Evolutionary conservation across 1,140 invertebrate genomes (phyloP), one percentile per base, ranked within the genome.

Genomic region (Drosophila hydei): DNA sequence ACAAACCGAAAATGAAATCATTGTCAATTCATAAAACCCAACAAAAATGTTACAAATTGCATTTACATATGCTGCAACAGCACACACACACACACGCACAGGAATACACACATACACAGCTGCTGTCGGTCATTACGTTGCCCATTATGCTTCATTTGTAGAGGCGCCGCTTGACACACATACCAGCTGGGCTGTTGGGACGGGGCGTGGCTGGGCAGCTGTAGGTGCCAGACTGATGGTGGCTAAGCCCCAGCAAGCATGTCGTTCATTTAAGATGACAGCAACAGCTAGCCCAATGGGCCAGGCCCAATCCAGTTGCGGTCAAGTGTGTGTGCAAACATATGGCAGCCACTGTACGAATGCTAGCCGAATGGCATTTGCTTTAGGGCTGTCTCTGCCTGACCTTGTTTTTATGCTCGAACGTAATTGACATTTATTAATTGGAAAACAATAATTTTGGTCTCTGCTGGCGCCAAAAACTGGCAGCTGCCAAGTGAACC

Each of bases 371-470:
- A 23, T 58, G 54, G 59, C 65, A 64, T 71, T 71, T 79, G 72
- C 43, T 42, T 23, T 54, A 27, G 54, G 19, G n/a, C 18, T 19
- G 42, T 14, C 48, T 33, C 40, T 19, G 18, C 52, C 58, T 73
- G 83, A 73, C 83, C 83, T 73, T 79, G 78, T 83, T 88, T 80
- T 78, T 87, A 62, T 19, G 30, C 60, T 47, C 64, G 50, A 85
- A 67, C 80, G 77, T 78, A 89, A 89, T 89, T 89, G 85, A 89
- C 85, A 85, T 89, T 89, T 89, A 89, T 89, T 89, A 89, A 89
- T 89, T 89, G 85, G 85, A 89, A 89, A 89, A 89, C 85, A 89
- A 89, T 89, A 89, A 89, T 89, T 89, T 78, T 25, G 21, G 45
- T 48, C 43, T 27, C 33, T 67, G 63, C 21, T 14, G n/a, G 21